These are phyloP conservation scores for Microplitis mediator DNA, from an alignment of 1,140 invertebrate genomes.

Conservation along the genomic window DNA sequence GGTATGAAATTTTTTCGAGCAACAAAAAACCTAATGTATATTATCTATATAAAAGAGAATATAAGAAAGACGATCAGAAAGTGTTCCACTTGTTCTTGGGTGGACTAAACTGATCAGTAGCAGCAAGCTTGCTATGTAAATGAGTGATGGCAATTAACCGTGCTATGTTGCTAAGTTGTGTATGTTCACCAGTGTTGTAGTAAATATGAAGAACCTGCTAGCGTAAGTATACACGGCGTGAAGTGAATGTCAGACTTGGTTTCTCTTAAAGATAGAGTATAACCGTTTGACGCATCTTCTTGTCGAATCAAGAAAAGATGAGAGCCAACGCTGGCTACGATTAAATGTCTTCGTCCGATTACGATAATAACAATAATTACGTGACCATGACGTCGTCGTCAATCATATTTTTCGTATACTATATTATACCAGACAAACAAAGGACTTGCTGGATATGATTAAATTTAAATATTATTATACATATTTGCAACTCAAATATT, in stretches of 20 bases:
- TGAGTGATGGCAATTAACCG: constrained; percentile 29
- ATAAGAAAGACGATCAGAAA: not conserved
- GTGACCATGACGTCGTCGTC: constrained; percentile 13
- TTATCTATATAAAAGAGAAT: not conserved
- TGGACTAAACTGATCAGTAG: constrained; percentile 11
- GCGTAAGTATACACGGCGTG: not conserved
- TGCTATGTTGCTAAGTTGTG: not conserved
- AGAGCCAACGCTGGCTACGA: constrained; percentile 1
- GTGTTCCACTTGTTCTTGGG: constrained; percentile 14
- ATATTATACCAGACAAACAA: not conserved
- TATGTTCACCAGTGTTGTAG: constrained; percentile 1
- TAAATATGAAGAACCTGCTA: not conserved
- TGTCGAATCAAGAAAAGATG: not conserved
- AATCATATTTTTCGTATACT: constrained; percentile 25
- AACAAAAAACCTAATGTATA: not conserved
- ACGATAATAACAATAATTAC: constrained; percentile 30
- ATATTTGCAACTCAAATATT: not conserved
- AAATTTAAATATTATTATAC: constrained; percentile 4
- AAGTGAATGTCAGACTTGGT: not conserved
- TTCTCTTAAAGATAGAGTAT: constrained; percentile 1
- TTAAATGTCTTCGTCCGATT: constrained; percentile 27
- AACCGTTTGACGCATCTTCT: constrained; percentile 14
- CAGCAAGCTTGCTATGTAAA: constrained; percentile 24
- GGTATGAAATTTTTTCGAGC: not conserved
- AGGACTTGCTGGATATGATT: not conserved